Percentiles rank a stretch among this genome's conserved stretches.
These are phyloP conservation scores for cattle (Bos taurus) DNA, from an alignment of 2,113 vertebrate species.

Conservation along the genomic window DNA sequence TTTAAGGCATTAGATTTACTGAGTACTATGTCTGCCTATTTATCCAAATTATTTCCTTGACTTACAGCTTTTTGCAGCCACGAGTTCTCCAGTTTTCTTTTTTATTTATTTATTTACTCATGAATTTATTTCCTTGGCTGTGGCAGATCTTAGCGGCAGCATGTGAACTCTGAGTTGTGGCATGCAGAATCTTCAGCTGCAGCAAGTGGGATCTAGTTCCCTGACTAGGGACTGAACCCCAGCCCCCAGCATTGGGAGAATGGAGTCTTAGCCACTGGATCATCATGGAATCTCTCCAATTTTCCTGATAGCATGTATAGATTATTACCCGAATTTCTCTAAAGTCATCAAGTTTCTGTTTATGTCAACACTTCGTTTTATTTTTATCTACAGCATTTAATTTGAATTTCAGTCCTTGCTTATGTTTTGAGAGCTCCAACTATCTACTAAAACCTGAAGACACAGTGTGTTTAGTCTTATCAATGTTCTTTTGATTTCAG, in stretches of 20 bases:
- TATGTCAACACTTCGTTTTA: too few species aligned
- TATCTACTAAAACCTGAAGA: conserved; percentile 57
- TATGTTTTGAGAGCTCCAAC: conserved; percentile 72
- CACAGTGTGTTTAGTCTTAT: conserved; percentile 1
- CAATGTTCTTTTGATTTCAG: conserved; percentile 79
- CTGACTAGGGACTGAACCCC: not conserved
- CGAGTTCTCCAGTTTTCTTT: conserved; percentile 39
- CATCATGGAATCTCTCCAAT: not conserved
- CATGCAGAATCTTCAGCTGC: not conserved
- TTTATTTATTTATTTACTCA: not conserved
- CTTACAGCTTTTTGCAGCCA: conserved; percentile 72
- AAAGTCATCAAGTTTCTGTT: too few species aligned
- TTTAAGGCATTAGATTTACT: conserved; percentile 80
- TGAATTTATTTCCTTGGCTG: not conserved
- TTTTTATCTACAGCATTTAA: not conserved
- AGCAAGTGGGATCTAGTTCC: not conserved
- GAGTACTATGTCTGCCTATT: conserved; percentile 86
- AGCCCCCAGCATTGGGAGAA: not conserved
- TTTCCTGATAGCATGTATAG: too few species aligned
- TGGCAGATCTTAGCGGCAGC: not conserved
- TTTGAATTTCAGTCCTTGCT: conserved; percentile 75
- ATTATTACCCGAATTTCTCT: too few species aligned
- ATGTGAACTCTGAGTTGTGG: not conserved
- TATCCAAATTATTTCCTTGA: conserved; percentile 79
- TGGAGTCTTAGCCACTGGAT: not conserved